Conservation (phyloP, 2,888 invertebrate species). For the Cephus spinipes region DNA sequence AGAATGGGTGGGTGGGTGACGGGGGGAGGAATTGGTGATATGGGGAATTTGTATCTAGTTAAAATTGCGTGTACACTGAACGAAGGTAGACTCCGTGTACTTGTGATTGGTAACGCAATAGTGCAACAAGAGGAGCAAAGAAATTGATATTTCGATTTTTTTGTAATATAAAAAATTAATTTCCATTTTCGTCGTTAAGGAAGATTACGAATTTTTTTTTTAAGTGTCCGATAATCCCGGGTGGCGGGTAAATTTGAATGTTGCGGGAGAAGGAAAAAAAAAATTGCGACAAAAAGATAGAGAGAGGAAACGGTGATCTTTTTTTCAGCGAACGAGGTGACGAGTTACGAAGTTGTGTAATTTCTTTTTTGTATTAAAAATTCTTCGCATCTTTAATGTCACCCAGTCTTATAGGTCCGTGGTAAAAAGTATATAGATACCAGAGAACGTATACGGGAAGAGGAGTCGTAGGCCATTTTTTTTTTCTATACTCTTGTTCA, state of each 20-base stretch:
- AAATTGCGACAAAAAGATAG: not conserved
- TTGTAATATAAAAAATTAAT: too few relatives aligned
- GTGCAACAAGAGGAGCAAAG: too few relatives aligned
- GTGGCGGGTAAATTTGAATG: not conserved
- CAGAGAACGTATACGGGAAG: not conserved
- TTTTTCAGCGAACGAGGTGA: not conserved
- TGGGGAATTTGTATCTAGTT: too few relatives aligned
- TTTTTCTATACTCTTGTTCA: not conserved
- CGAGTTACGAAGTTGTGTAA: not conserved
- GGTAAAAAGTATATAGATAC: not conserved
- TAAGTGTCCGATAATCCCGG: not conserved
- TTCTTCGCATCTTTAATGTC: not conserved
- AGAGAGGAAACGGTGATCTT: not conserved
- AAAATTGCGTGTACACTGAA: too few relatives aligned
- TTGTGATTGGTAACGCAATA: too few relatives aligned
- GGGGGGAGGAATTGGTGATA: too few relatives aligned
- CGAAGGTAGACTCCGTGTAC: too few relatives aligned
- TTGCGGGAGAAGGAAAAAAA: not conserved
- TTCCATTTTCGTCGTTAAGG: too few relatives aligned
- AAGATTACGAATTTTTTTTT: too few relatives aligned
- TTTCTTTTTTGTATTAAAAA: not conserved
- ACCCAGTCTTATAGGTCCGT: constrained; percentile 6
- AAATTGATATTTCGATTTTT: too few relatives aligned
- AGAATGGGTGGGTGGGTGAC: not conserved
- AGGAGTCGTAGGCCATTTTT: not conserved